Base-by-base conservation (phyloP, 2,888 invertebrate species). In the Drosophila lutescens region DNA sequence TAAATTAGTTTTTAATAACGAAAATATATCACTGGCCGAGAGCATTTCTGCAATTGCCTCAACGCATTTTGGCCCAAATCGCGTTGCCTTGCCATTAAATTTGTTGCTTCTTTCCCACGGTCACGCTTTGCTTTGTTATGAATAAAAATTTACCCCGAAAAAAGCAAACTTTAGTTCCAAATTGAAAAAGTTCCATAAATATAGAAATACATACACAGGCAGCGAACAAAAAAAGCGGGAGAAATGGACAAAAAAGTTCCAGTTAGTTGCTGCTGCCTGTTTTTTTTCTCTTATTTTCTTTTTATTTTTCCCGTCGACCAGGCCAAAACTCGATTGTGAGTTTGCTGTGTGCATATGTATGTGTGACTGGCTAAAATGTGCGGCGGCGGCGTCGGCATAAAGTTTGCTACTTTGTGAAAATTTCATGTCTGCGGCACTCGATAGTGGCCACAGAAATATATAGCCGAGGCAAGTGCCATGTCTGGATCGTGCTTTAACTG, bases 111-210 rank as follows among this genome's bases (percentile, higher is more conserved):
- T 74, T 70, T 60, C 53, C 61, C 53, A 70, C 65, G 74, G 79
- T 73, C 80, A 83, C 86, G 84, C 69, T 79, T 77, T 72, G 76
- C 76, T 79, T 86, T 86, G 86, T 86, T 88, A 76, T 84, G 88
- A 88, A 83, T 86, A 85, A 83, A 86, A 82, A 88, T 86, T 68
- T 74, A 72, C 73, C 79, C 81, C 81, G 74, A 77, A 83, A 83
- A 82, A 68, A 71, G 70, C 61, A 80, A 83, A 85, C 81, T 88
- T 85, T 84, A 85, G 81, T 85, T 84, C 74, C 84, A 88, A 85
- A 85, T 85, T 85, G 85, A 85, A 85, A 85, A 85, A 85, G 88
- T 85, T 85, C 76, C 78, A 85, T 85, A 85, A 85, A 85, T 85
- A 85, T 79, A 88, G 71, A 86, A 81, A 85, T 76, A 80, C 86